These are phyloP conservation scores for Melanerpes formicivorus DNA, from an alignment of 2,113 vertebrate species.

Conservation along the genomic window DNA sequence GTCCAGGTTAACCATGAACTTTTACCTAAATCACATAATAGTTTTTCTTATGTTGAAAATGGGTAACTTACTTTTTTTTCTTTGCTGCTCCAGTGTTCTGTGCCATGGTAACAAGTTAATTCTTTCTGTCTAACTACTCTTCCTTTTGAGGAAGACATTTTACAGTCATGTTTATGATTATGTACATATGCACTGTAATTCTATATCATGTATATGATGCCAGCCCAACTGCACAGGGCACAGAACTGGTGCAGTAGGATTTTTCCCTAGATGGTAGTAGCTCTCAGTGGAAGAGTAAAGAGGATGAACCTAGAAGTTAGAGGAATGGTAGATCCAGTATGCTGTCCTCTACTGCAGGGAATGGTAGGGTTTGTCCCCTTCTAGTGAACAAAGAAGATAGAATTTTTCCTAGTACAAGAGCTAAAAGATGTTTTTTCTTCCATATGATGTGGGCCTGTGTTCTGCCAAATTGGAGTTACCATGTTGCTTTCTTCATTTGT, in stretches of 20 bases:
- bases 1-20: not conserved
- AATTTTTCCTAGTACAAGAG: not conserved
- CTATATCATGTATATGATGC: not conserved
- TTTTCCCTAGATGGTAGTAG: not conserved
- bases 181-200: not conserved
- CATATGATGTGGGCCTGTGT: not conserved
- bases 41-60: not conserved
- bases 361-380: not conserved
- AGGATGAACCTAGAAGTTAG: not conserved
- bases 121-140: not conserved
- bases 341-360: not conserved
- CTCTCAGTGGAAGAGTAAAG: not conserved
- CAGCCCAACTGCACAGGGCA: not conserved
- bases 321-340: not conserved
- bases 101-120: not conserved
- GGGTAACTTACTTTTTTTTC: not conserved
- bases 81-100: not conserved
- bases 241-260: not conserved
- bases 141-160: not conserved
- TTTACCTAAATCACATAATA: not conserved
- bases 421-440: not conserved
- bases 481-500: not conserved
- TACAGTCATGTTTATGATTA: not conserved
- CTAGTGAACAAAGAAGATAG: not conserved
- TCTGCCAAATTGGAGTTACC: not conserved